Evolutionary conservation across 2,888 invertebrate genomes (phyloP).

Genomic region (Pseudolycoriella hygida): DNA sequence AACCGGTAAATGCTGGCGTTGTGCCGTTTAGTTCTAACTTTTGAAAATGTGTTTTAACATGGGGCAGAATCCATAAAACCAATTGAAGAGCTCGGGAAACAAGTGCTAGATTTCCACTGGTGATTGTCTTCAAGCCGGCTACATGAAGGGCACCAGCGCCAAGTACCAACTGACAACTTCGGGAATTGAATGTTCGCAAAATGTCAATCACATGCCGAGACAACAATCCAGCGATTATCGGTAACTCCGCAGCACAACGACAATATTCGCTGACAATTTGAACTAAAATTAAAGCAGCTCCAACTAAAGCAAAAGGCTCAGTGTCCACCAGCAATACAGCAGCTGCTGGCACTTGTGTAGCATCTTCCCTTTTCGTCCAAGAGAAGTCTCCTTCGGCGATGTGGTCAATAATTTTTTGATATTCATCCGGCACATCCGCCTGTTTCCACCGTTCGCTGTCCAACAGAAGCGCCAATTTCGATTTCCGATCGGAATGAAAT

Average conservation of each 20-base stretch:
- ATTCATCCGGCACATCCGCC: slow-evolving; percentile 76
- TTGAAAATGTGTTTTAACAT: slow-evolving; percentile 38
- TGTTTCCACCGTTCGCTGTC: slow-evolving; percentile 90
- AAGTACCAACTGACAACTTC: slow-evolving; percentile 82
- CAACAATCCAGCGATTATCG: slow-evolving; percentile 62
- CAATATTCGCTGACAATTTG: slow-evolving; percentile 89
- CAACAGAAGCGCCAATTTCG: slow-evolving; percentile 64
- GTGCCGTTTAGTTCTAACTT: not conserved
- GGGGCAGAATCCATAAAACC: slow-evolving; percentile 60
- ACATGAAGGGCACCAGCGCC: slow-evolving; percentile 93
- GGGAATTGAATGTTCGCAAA: slow-evolving; percentile 69
- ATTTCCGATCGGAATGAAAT: slow-evolving; percentile 77
- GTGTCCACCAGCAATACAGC: slow-evolving; percentile 44
- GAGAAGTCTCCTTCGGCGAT: slow-evolving; percentile 34
- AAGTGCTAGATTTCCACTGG: slow-evolving; percentile 81
- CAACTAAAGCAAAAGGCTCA: slow-evolving; percentile 58
- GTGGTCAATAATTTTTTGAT: slow-evolving; percentile 67
- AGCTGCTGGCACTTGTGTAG: slow-evolving; percentile 27
- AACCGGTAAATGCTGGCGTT: slow-evolving; percentile 14
- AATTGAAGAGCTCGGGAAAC: slow-evolving; percentile 70
- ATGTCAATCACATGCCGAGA: slow-evolving; percentile 77
- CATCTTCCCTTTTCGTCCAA: slow-evolving; percentile 12
- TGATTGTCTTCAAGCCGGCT: slow-evolving; percentile 86
- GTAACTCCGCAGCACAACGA: slow-evolving; percentile 55
- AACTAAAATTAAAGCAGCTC: slow-evolving; percentile 70